phyloP scores from a whole-genome alignment of 2,888 invertebrate species.

The Scotopteryx bipunctaria region DNA sequence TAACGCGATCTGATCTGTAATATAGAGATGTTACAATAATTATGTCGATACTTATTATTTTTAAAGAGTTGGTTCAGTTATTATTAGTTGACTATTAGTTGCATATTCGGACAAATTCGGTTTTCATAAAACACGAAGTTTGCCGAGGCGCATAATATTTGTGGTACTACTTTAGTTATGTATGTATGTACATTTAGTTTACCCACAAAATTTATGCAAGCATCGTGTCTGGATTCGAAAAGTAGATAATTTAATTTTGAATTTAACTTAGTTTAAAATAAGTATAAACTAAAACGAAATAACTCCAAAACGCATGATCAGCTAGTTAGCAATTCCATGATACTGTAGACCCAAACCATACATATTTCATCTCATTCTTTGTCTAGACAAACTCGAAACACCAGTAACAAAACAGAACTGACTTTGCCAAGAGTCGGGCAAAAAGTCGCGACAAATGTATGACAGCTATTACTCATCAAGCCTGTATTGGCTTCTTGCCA shows the following conservation, averaged over 20 bases:
- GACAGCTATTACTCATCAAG: conserved; percentile 55
- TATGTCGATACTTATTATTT: too few relatives aligned
- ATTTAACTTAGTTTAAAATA: neutral
- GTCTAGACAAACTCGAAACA: conserved; percentile 22
- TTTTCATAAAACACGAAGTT: too few relatives aligned
- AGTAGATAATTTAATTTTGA: neutral
- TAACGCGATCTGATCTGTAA: too few relatives aligned
- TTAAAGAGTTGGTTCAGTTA: too few relatives aligned
- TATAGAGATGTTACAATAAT: too few relatives aligned
- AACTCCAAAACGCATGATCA: neutral
- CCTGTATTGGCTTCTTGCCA: conserved; percentile 45
- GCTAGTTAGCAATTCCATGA: neutral
- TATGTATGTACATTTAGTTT: too few relatives aligned
- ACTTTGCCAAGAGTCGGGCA: conserved; percentile 20
- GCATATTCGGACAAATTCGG: too few relatives aligned
- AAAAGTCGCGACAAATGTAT: conserved; percentile 45
- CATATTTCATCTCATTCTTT: conserved; percentile 3
- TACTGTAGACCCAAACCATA: neutral
- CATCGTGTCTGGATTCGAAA: too few relatives aligned
- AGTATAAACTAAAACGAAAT: neutral
- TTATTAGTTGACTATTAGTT: too few relatives aligned
- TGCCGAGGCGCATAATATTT: too few relatives aligned
- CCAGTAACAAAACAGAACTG: conserved; percentile 11
- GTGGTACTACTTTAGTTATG: too few relatives aligned
- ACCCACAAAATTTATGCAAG: too few relatives aligned